Conservation (phyloP, 1,140 invertebrate species). For the Drosophila mauritiana region DNA sequence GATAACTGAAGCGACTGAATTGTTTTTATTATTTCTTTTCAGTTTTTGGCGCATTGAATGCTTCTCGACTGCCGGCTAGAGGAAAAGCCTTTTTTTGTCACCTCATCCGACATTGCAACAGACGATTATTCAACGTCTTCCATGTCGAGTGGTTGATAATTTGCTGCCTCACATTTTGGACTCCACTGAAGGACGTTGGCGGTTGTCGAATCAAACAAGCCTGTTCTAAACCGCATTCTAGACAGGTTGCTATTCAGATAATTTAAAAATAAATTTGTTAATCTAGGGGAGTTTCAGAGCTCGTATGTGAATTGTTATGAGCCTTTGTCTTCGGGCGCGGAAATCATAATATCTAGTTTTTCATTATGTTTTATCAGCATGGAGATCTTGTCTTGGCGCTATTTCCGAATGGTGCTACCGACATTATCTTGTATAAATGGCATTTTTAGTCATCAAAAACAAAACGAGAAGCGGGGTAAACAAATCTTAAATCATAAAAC, state of each 20-base stretch:
- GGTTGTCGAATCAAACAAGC: constrained; percentile 2
- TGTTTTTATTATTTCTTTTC: constrained; percentile 23
- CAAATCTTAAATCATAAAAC: constrained; percentile 33
- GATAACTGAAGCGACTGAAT: constrained; percentile 48
- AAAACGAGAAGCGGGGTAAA: constrained; percentile 2
- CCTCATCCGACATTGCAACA: constrained; percentile 47
- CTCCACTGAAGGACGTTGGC: constrained; percentile 28
- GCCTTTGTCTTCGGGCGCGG: constrained; percentile 35
- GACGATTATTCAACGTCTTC: constrained; percentile 27
- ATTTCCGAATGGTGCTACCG: constrained; percentile 26
- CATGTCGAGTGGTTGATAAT: constrained; percentile 4
- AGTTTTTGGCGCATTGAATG: background rate
- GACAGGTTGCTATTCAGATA: constrained; percentile 3
- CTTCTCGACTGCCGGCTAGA: constrained; percentile 9
- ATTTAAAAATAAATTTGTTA: background rate
- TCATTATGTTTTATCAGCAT: constrained; percentile 15
- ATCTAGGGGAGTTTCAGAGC: background rate
- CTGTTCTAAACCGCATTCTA: constrained; percentile 27
- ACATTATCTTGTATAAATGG: constrained; percentile 14
- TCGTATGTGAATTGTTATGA: constrained; percentile 5
- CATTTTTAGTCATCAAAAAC: constrained; percentile 6
- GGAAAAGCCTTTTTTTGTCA: constrained; percentile 56
- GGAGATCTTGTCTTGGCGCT: constrained; percentile 19
- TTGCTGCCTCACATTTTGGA: constrained; percentile 11
- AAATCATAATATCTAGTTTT: constrained; percentile 44